These are phyloP conservation scores for Podarcis muralis DNA, from an alignment of 2,113 vertebrate genomes.

Conservation along the genomic window DNA sequence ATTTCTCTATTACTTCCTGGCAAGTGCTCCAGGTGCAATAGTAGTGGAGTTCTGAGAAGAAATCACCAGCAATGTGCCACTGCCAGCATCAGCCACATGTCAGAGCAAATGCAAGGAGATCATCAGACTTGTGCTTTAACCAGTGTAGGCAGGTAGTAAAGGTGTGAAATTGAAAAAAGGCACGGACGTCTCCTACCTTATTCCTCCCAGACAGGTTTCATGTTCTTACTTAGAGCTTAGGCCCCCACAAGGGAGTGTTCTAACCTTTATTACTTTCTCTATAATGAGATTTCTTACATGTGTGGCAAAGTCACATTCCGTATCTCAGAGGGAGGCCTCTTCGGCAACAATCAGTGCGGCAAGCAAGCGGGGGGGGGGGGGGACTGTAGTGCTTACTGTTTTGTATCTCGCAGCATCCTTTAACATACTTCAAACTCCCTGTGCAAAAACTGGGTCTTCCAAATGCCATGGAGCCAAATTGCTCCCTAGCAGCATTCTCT, in stretches of 20 bases:
- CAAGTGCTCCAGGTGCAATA: conserved; percentile 35
- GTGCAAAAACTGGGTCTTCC: conserved; percentile 26
- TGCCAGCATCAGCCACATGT: conserved; percentile 1
- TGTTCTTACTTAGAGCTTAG: conserved; percentile 50
- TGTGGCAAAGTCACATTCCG: conserved; percentile 39
- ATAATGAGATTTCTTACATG: conserved; percentile 58
- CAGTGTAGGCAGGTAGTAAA: conserved; percentile 35
- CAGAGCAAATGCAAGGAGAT: conserved; percentile 28
- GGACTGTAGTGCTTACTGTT: neutral
- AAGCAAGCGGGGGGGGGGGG: neutral
- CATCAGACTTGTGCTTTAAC: conserved; percentile 40
- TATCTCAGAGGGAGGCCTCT: conserved; percentile 31
- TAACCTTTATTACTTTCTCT: conserved; percentile 57
- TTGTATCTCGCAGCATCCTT: conserved; percentile 10
- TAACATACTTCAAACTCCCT: conserved; percentile 34
- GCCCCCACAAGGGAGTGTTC: conserved; percentile 31
- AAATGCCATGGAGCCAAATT: conserved; percentile 37
- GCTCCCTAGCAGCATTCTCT: neutral
- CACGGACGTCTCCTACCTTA: conserved; percentile 25
- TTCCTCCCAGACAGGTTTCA: conserved; percentile 47
- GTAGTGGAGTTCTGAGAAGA: conserved; percentile 38
- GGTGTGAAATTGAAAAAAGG: conserved; percentile 64
- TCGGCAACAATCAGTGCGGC: neutral
- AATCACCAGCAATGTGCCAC: conserved; percentile 34
- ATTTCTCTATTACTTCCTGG: conserved; percentile 49